Percentiles rank a stretch among this genome's conserved stretches.
These are phyloP conservation scores for Cranoglanis bouderius DNA, from an alignment of 2,113 vertebrate genomes.

Conservation along the genomic window DNA sequence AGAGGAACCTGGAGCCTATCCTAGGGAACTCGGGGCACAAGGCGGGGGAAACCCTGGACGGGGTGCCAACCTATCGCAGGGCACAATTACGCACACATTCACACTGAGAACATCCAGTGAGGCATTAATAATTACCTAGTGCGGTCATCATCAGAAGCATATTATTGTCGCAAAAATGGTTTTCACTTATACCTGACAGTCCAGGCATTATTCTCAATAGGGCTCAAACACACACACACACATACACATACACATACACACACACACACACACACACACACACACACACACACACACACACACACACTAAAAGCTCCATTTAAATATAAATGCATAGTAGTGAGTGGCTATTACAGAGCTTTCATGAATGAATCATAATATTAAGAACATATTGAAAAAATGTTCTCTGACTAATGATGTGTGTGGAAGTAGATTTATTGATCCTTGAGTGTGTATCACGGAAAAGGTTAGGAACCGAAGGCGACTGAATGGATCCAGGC, in stretches of 20 bases:
- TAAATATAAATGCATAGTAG: not conserved
- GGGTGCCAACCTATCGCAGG: too few relatives aligned
- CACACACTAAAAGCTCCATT: not conserved
- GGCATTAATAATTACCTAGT: not conserved
- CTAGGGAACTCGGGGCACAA: too few relatives aligned
- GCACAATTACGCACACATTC: too few relatives aligned
- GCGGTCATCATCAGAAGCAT: not conserved
- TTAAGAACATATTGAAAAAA: not conserved
- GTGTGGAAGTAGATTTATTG: not conserved
- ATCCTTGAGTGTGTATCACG: not conserved
- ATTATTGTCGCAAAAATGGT: not conserved
- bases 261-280: not conserved
- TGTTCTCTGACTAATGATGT: not conserved
- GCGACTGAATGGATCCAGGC: not conserved
- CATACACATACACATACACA: too few relatives aligned
- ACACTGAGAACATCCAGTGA: not conserved
- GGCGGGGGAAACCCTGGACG: too few relatives aligned
- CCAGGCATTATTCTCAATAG: not conserved
- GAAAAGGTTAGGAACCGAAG: not conserved
- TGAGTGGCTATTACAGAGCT: slow-evolving; percentile 15
- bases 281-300: not conserved
- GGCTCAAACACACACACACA: not conserved
- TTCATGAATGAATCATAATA: slow-evolving; percentile 1
- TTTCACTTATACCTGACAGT: not conserved
- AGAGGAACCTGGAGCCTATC: too few relatives aligned